phyloP scores from a whole-genome alignment of 2,888 invertebrate species.

The Lordiphosa andalusiaca region DNA sequence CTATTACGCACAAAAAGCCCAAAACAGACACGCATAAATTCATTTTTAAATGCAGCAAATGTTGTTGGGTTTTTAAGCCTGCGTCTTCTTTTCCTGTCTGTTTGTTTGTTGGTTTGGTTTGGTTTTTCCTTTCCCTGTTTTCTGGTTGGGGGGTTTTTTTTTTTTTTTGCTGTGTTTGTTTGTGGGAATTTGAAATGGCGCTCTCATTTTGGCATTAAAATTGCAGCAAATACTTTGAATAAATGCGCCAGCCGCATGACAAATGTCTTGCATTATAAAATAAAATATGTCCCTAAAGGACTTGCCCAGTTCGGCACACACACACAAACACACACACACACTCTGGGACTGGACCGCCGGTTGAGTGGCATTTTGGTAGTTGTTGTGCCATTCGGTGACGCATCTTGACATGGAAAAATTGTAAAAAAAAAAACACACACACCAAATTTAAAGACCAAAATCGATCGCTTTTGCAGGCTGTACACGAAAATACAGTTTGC shows the following conservation, averaged over 20 bases:
- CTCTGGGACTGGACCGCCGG: too few species aligned
- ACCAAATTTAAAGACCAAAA: too few species aligned
- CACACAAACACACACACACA: neutral
- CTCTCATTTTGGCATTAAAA: conserved; percentile 62
- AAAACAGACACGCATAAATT: conserved; percentile 39
- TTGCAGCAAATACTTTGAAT: conserved; percentile 64
- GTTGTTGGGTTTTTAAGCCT: conserved; percentile 4
- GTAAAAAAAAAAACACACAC: too few species aligned
- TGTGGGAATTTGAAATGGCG: conserved; percentile 49
- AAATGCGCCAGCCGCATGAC: conserved; percentile 60
- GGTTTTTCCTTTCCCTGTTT: neutral
- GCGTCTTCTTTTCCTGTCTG: neutral
- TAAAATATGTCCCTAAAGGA: conserved; percentile 55
- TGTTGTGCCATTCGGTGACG: too few species aligned
- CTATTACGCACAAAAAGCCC: conserved; percentile 10
- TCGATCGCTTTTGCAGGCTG: too few species aligned
- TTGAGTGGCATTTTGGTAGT: too few species aligned
- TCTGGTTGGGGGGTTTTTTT: neutral
- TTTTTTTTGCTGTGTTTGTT: conserved; percentile 14
- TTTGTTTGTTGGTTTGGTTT: neutral
- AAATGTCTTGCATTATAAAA: conserved; percentile 61
- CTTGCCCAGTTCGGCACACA: conserved; percentile 1
- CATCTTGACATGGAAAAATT: too few species aligned
- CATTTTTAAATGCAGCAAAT: conserved; percentile 47
- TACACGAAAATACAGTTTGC: too few species aligned